Evolutionary conservation across 2,113 vertebrate genomes (phyloP).

Genomic region (Leptosomus discolor): DNA sequence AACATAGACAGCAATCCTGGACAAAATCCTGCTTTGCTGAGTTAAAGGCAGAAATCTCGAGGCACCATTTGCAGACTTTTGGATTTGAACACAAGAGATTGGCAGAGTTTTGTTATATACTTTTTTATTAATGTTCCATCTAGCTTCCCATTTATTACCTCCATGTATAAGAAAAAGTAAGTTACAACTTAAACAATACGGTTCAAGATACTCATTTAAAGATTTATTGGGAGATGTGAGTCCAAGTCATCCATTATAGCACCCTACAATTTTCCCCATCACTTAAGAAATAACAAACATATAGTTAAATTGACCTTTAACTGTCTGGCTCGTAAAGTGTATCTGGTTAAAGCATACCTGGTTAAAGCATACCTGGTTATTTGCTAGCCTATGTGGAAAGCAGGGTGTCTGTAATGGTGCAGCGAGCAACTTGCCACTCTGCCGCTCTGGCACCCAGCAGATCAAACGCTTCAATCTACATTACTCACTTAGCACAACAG

Average conservation of each 20-base stretch:
- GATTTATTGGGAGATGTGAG: background rate
- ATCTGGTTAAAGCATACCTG: background rate
- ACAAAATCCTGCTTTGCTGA: background rate
- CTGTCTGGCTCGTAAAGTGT: background rate
- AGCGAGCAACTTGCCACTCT: background rate
- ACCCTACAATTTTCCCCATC: background rate
- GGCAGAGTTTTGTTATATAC: background rate
- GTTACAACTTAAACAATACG: background rate
- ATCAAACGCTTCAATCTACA: slow-evolving; percentile 13
- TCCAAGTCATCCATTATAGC: background rate
- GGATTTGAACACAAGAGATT: background rate
- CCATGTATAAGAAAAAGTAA: background rate
- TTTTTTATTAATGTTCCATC: background rate
- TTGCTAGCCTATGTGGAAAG: background rate
- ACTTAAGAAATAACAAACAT: background rate
- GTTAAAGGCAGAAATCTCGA: background rate
- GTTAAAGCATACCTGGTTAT: background rate
- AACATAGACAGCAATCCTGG: background rate
- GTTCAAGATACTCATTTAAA: background rate
- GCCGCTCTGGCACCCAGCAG: background rate
- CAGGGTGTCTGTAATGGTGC: background rate
- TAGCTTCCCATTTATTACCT: background rate
- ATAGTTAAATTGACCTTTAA: background rate
- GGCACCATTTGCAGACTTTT: background rate
- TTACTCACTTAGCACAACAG: background rate